Percentiles rank a stretch among this genome's conserved stretches.
These are phyloP conservation scores for Urocynchramus pylzowi DNA, from an alignment of 2,113 vertebrate genomes.

Conservation along the genomic window DNA sequence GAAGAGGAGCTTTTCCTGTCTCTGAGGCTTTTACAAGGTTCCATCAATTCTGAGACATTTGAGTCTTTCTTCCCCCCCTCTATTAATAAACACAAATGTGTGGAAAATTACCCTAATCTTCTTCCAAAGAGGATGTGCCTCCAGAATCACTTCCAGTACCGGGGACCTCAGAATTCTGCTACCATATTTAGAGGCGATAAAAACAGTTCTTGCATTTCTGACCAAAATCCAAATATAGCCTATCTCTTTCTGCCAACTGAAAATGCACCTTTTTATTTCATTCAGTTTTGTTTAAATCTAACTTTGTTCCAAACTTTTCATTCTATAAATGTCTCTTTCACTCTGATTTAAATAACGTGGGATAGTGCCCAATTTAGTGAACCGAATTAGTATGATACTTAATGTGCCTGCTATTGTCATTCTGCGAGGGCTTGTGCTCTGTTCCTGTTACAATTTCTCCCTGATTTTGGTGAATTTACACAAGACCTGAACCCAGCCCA, in stretches of 20 bases:
- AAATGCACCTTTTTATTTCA: slow-evolving; percentile 60
- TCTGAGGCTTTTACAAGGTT: neutral
- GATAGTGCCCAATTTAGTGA: slow-evolving; percentile 8
- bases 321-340: slow-evolving; percentile 47
- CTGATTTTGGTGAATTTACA: neutral
- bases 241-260: slow-evolving; percentile 34
- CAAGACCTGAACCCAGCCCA: neutral
- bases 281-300: slow-evolving; percentile 24
- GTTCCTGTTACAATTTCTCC: neutral
- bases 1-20: neutral
- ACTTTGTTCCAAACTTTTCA: slow-evolving; percentile 49
- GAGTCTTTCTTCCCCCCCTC: neutral
- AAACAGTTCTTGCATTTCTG: slow-evolving; percentile 56
- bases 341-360: slow-evolving; percentile 36
- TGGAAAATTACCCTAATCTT: slow-evolving; percentile 56
- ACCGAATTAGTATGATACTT: neutral
- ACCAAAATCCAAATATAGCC: slow-evolving; percentile 59
- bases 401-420: neutral
- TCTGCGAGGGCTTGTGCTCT: neutral
- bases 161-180: slow-evolving; percentile 53
- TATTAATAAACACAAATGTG: slow-evolving; percentile 46
- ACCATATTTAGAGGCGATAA: slow-evolving; percentile 52
- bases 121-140: slow-evolving; percentile 54
- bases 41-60: neutral
- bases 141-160: slow-evolving; percentile 40